Evolutionary conservation across 2,888 invertebrate genomes (phyloP).

Genomic region (Polymixis lichenea): DNA sequence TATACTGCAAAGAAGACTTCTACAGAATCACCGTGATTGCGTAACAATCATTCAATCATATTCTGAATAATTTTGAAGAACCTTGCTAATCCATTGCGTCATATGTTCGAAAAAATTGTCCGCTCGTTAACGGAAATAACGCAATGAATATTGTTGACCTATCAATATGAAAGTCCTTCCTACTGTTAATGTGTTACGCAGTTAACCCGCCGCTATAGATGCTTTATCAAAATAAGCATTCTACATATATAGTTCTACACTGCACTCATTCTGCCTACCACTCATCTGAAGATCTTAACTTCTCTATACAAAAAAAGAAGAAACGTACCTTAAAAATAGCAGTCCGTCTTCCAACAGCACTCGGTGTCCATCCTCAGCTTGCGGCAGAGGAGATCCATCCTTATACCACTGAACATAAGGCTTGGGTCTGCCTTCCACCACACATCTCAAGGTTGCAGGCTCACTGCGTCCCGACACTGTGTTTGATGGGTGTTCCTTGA

Average conservation of each 20-base stretch:
- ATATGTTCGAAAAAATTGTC: no score
- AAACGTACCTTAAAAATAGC: constrained; percentile 94
- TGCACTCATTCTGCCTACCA: background rate
- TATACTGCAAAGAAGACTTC: no score
- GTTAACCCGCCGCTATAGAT: no score
- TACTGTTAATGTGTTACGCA: no score
- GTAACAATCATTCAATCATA: no score
- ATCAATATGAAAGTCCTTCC: no score
- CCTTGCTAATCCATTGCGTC: no score
- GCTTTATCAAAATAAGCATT: background rate
- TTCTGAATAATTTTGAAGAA: no score
- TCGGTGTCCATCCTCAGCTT: constrained; percentile 96
- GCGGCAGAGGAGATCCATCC: constrained; percentile 95
- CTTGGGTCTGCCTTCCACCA: constrained; percentile 98
- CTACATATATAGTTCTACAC: background rate
- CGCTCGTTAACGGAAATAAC: no score
- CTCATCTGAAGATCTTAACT: background rate
- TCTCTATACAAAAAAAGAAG: background rate
- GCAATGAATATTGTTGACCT: no score
- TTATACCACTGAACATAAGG: constrained; percentile 98
- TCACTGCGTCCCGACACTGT: constrained; percentile 98
- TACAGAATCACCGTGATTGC: no score
- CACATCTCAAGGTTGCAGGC: constrained; percentile 99
- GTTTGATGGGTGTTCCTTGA: constrained; percentile 99
- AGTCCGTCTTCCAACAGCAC: constrained; percentile 97